Conservation (phyloP, 2,888 invertebrate species). For the Hirtodrosophila trivittata region DNA sequence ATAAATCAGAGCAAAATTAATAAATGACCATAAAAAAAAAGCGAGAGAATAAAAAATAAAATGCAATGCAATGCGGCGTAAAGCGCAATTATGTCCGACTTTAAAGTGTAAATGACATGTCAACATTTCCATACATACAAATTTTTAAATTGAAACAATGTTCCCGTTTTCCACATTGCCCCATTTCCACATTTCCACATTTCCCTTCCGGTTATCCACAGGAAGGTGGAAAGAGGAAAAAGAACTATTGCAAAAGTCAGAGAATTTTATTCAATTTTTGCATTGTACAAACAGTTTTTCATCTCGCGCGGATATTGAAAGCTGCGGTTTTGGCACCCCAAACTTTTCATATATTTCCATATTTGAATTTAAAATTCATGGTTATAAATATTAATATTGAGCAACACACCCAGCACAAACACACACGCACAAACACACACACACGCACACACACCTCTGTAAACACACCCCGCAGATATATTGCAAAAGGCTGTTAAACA, state of each 20-base stretch:
- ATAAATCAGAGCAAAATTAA: conserved; percentile 72
- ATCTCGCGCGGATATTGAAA: conserved; percentile 66
- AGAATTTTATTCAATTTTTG: conserved; percentile 48
- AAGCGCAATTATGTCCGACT: conserved; percentile 67
- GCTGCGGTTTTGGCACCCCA: conserved; percentile 61
- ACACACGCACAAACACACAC: conserved; percentile 2
- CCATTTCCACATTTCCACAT: background rate
- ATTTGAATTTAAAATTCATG: conserved; percentile 73
- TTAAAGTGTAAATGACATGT: conserved; percentile 68
- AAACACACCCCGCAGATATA: conserved; percentile 35
- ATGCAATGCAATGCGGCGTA: conserved; percentile 40
- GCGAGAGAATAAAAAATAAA: conserved; percentile 8
- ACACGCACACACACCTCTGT: background rate
- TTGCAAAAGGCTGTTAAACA: conserved; percentile 65
- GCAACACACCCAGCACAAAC: conserved; percentile 8
- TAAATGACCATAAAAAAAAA: conserved; percentile 61
- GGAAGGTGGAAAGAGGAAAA: conserved; percentile 4
- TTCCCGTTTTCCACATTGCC: background rate
- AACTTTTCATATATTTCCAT: conserved; percentile 50
- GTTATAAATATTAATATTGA: conserved; percentile 72
- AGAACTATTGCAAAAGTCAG: conserved; percentile 40
- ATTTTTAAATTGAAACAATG: conserved; percentile 48
- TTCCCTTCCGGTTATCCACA: background rate
- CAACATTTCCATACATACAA: conserved; percentile 44
- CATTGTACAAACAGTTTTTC: conserved; percentile 32